Evolutionary conservation across 2,113 vertebrate species (phyloP), one percentile per base, ranked within the genome.

Genomic region (Spea multiplicata): DNA sequence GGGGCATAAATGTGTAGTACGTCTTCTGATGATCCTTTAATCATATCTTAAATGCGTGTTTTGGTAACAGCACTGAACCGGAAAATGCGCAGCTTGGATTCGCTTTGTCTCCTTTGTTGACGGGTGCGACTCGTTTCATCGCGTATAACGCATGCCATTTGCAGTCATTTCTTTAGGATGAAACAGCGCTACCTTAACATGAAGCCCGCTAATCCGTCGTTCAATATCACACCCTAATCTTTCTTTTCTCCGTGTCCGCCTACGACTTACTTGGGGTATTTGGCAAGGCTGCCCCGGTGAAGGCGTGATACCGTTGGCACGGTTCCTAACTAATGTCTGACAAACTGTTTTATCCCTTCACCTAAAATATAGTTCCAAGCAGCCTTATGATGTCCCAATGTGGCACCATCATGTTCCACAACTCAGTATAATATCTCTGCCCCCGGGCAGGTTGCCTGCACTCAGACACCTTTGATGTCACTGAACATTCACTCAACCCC

Each of bases 231-330:
- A 16, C 84, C 70, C 67, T 86, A 73, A 73, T 86, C 83, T 85
- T 85, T 83, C 84, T 86, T 88, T 87, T 87, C 86, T 87, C 89
- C 81, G 87, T 87, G 86, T 85, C 86, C 81, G 57, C 49, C 50
- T 78, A n/a, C 66, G 53, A 74, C 74, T 82, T 85, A 84, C 87
- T 83, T 81, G 74, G 83, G 85, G 76, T 84, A 83, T 72, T 87
- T 86, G 74, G 67, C 83, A 86, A 78, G 61, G 75, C 82, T 84
- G 83, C 73, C 75, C 62, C 61, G 76, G 81, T 79, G 81, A 84
- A 82, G 86, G 85, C 86, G 83, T 83, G 83, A 73, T 44, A 73
- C 61, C 8, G 45, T 5, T 85, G 86, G 87, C 86, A 44, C 6
- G 0, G n/a, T n/a, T 84, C 88, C 88, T 44, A 13, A 3, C 14